Base-by-base conservation (phyloP, 1,140 invertebrate species). In the Agrilus planipennis region DNA sequence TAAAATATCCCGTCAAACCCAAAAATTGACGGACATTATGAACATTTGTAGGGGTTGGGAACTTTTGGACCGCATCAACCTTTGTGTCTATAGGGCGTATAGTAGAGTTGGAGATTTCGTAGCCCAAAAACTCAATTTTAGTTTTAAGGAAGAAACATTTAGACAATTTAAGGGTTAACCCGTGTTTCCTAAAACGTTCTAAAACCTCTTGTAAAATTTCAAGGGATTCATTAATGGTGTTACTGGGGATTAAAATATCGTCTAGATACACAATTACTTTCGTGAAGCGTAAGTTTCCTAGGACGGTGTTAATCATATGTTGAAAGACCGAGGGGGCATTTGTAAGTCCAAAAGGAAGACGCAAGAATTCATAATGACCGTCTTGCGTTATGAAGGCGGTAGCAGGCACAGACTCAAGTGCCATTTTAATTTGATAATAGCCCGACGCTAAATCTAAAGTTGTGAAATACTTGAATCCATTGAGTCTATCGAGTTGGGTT, bases 331-430 rank as follows among this genome's bases (percentile, higher is more conserved):
- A 40, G 0, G 65, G 57, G 0, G 61, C 51, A 41, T 61, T 65
- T n/a, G 40, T 49, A 2, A 70, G 38, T 14, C 67, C 66, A 50
- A 63, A 67, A 10, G 65, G 65, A 38, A 66, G 48, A 35, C 50
- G 44, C 0, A 49, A 30, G 41, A 57, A 68, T 44, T 69, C 65
- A 39, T 63, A 70, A 32, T 56, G 57, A 1, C 39, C 53, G 25
- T 54, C 53, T 0, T 51, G 55, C 0, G 62, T 65, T 3, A 60
- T 52, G 31, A 65, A 64, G 0, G 52, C 57, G 5, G 59, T 64
- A 18, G 55, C 41, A 14, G 46, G 55, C 42, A 58, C 54, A 1
- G 55, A 48, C 19, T 51, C 46, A 21, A 56, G 50, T 1, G 65
- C 41, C 0, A 63, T 12, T 3, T 35, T 42, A 1, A 55, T 42